A percentile compares a stretch with the other conserved stretches of the same genome.
Evolutionary conservation across 2,797 vertebrate species (phyloP).

Genomic region (Danionella dracula): DNA sequence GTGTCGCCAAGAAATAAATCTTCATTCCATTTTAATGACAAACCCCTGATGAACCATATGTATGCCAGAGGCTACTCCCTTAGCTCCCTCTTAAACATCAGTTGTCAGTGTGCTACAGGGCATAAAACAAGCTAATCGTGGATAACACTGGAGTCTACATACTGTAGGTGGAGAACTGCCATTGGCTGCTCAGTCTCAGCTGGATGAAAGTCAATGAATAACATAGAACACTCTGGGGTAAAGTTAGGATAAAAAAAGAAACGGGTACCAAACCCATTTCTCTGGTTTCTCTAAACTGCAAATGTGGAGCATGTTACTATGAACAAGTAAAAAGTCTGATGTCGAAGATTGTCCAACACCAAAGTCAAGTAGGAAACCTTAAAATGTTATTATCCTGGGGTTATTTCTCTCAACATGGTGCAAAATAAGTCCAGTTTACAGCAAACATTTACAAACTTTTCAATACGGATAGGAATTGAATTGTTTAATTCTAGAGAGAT

Average conservation of each 20-base stretch:
- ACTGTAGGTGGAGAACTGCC: neutral
- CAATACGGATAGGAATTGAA: neutral
- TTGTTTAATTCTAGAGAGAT: conserved; percentile 18
- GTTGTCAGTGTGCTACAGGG: neutral
- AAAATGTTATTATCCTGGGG: too few species aligned
- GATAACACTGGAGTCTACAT: neutral
- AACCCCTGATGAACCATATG: neutral
- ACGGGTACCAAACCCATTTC: too few species aligned
- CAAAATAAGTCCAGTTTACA: neutral
- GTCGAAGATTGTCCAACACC: neutral
- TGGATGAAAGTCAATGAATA: conserved; percentile 1
- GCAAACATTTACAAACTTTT: neutral
- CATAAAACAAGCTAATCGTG: neutral
- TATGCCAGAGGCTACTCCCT: conserved; percentile 12
- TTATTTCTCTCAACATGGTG: too few species aligned
- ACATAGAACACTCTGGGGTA: conserved; percentile 3
- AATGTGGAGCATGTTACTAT: neutral
- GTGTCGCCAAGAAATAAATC: neutral
- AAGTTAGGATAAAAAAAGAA: neutral
- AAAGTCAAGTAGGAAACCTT: too few species aligned
- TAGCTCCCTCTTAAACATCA: conserved; percentile 20
- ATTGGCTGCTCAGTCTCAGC: neutral
- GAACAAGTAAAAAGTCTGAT: neutral
- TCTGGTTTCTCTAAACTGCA: too few species aligned
- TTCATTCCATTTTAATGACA: conserved; percentile 14